Evolutionary conservation across 1,140 invertebrate genomes (phyloP).

Genomic region (Macrocentrus cingulum): DNA sequence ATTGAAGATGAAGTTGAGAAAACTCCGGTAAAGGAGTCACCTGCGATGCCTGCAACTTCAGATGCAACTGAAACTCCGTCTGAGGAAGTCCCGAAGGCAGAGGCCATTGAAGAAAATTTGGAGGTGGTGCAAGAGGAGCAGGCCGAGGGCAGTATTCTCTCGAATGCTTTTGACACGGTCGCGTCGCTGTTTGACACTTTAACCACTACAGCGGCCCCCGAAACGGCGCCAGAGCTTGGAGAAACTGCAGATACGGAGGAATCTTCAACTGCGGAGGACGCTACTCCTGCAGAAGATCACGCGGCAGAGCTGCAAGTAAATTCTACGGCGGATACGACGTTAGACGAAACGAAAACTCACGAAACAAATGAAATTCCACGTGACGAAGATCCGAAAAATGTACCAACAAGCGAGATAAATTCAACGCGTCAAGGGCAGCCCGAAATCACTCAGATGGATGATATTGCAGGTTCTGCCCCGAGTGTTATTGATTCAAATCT

Average conservation of each 20-base stretch:
- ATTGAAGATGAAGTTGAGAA: too few species aligned
- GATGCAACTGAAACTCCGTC: too few species aligned
- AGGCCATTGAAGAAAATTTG: background rate
- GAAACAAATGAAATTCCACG: too few species aligned
- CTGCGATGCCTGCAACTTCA: too few species aligned
- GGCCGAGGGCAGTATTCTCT: background rate
- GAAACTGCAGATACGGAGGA: background rate
- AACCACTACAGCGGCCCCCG: background rate
- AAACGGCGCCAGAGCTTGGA: background rate
- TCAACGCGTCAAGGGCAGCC: slow-evolving; percentile 16
- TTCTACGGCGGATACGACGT: too few species aligned
- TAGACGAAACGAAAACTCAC: too few species aligned
- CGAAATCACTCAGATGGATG: slow-evolving; percentile 29
- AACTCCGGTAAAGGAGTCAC: too few species aligned
- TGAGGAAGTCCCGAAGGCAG: background rate
- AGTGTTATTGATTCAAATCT: slow-evolving; percentile 30
- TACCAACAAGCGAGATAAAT: background rate
- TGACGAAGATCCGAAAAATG: too few species aligned
- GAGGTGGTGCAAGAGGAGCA: background rate
- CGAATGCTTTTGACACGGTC: slow-evolving; percentile 6
- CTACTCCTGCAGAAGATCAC: too few species aligned
- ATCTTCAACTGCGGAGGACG: too few species aligned
- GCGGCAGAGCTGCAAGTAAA: too few species aligned
- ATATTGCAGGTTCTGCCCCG: slow-evolving; percentile 33
- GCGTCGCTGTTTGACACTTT: slow-evolving; percentile 9